A percentile compares a stretch with the other conserved stretches of the same genome.
Evolutionary conservation across 1,140 invertebrate genomes (phyloP).

Genomic region (Lethrus apterus): DNA sequence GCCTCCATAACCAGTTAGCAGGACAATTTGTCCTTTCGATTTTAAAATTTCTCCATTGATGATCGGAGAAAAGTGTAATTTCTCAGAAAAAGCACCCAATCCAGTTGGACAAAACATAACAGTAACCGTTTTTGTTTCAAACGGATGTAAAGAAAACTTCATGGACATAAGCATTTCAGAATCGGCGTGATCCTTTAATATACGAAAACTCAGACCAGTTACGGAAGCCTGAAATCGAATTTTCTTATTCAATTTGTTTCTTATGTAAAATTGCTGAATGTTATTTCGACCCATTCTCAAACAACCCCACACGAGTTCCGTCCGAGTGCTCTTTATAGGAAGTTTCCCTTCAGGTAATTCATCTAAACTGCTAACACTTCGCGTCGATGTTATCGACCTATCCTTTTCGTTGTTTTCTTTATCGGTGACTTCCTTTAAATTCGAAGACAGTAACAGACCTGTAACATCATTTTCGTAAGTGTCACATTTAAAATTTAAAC

Average conservation of each 20-base stretch:
- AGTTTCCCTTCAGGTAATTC: slow-evolving; percentile 38
- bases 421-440: no score
- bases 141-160: slow-evolving; percentile 40
- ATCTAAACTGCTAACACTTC: slow-evolving; percentile 29
- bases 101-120: slow-evolving; percentile 43
- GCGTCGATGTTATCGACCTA: slow-evolving; percentile 17
- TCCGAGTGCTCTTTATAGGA: slow-evolving; percentile 45
- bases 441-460: no score
- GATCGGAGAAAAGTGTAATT: slow-evolving; percentile 44
- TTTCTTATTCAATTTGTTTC: slow-evolving; percentile 45
- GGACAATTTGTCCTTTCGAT: slow-evolving; percentile 33
- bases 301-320: slow-evolving; percentile 47
- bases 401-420: slow-evolving; percentile 9
- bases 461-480: no score
- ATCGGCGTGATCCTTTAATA: slow-evolving; percentile 27
- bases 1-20: slow-evolving; percentile 47
- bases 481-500: no score
- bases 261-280: slow-evolving; percentile 44
- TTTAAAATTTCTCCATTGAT: slow-evolving; percentile 37
- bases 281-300: slow-evolving; percentile 43
- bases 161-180: slow-evolving; percentile 27
- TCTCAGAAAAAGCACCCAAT: slow-evolving; percentile 41
- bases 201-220: slow-evolving; percentile 29
- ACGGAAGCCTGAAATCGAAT: slow-evolving; percentile 43
- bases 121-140: slow-evolving; percentile 43